Conservation (phyloP, 2,888 invertebrate species). For the Cryptocheilus praepositus region DNA sequence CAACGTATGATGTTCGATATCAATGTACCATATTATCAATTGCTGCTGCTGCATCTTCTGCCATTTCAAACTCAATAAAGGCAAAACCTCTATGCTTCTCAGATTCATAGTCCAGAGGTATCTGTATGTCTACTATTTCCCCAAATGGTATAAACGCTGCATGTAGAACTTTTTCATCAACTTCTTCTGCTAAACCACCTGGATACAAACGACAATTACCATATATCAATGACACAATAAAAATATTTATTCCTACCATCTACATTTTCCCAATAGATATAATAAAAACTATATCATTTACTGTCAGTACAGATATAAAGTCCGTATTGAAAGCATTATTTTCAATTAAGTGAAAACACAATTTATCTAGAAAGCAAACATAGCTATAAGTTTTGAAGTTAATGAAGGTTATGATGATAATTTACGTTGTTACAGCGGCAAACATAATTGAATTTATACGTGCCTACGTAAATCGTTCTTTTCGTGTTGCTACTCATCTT, state of each 20-base stretch:
- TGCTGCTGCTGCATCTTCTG: slow-evolving; percentile 98
- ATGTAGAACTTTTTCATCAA: slow-evolving; percentile 95
- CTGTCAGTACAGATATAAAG: too few species aligned
- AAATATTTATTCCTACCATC: neutral
- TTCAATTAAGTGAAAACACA: too few species aligned
- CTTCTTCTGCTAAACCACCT: slow-evolving; percentile 94
- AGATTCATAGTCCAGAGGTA: slow-evolving; percentile 97
- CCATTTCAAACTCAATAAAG: slow-evolving; percentile 97
- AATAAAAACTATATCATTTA: too few species aligned
- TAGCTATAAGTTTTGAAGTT: too few species aligned
- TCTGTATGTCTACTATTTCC: slow-evolving; percentile 97
- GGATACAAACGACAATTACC: neutral
- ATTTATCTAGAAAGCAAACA: too few species aligned
- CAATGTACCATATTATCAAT: slow-evolving; percentile 96
- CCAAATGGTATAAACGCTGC: slow-evolving; percentile 99
- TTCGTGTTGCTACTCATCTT: slow-evolving; percentile 81
- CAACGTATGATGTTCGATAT: slow-evolving; percentile 26
- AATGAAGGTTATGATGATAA: too few species aligned
- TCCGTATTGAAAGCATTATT: too few species aligned
- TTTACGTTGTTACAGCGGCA: too few species aligned
- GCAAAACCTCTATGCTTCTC: slow-evolving; percentile 99
- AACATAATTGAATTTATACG: slow-evolving; percentile 34
- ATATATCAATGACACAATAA: too few species aligned
- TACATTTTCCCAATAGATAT: too few species aligned
- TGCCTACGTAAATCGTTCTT: slow-evolving; percentile 87